Percentiles rank a stretch among this genome's conserved stretches.
These are phyloP conservation scores for Plodia interpunctella DNA, from an alignment of 1,140 invertebrate genomes.

Conservation along the genomic window DNA sequence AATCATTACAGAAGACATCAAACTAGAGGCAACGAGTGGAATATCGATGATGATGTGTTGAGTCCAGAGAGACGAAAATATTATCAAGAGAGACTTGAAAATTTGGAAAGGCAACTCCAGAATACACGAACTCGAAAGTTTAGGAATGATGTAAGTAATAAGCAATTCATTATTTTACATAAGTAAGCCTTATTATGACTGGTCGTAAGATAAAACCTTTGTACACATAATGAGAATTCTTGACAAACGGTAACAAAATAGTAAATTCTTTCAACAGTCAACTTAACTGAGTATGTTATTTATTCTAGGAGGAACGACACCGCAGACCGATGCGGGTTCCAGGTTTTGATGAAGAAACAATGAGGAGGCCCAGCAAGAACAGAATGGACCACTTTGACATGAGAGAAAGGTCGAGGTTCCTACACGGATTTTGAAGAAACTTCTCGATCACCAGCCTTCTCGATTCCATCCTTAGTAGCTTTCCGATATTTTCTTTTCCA, in stretches of 20 bases:
- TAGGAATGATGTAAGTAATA: neutral
- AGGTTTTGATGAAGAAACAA: neutral
- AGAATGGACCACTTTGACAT: constrained; percentile 24
- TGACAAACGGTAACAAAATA: too few relatives aligned
- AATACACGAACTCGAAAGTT: constrained; percentile 10
- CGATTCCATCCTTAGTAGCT: too few relatives aligned
- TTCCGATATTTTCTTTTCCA: too few relatives aligned
- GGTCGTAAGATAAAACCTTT: too few relatives aligned
- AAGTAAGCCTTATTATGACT: too few relatives aligned
- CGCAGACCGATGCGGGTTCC: neutral
- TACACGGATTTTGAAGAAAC: constrained; percentile 25
- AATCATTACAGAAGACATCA: constrained; percentile 3
- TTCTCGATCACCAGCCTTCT: neutral
- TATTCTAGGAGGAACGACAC: neutral
- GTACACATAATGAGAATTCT: too few relatives aligned
- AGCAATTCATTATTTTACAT: neutral
- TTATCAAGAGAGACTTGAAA: constrained; percentile 44
- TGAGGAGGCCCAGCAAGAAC: constrained; percentile 14
- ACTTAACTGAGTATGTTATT: neutral
- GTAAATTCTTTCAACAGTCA: too few relatives aligned
- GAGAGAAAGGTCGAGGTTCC: constrained; percentile 26
- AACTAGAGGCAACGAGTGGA: constrained; percentile 10
- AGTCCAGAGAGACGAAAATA: constrained; percentile 36
- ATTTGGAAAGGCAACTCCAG: constrained; percentile 34
- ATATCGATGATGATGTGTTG: constrained; percentile 20